Evolutionary conservation across 2,797 vertebrate species (phyloP).

Genomic region (Smutsia gigantea): DNA sequence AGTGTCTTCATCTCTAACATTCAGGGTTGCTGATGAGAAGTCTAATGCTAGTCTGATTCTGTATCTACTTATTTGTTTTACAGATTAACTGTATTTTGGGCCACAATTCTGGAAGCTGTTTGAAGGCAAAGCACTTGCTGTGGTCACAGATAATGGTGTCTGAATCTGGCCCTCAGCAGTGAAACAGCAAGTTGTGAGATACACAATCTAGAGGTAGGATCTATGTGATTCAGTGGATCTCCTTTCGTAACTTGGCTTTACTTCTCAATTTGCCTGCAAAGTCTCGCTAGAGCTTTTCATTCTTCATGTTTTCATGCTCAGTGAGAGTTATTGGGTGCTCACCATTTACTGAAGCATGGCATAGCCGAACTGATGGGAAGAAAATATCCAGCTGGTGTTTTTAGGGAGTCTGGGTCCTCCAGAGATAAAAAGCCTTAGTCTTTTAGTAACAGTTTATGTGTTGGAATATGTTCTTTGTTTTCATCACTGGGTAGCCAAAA

Average conservation of each 20-base stretch:
- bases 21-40: neutral
- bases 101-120: neutral
- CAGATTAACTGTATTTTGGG: neutral
- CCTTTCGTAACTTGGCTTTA: neutral
- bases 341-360: neutral
- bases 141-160: neutral
- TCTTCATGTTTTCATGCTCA: neutral
- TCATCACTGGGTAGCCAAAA: neutral
- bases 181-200: neutral
- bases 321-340: neutral
- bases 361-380: neutral
- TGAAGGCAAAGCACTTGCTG: neutral
- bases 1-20: neutral
- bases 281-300: neutral
- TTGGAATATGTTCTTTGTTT: constrained; percentile 38
- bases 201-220: neutral
- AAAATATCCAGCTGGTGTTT: neutral
- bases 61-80: constrained; percentile 7
- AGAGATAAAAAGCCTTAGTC: neutral
- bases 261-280: neutral
- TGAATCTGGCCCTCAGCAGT: neutral
- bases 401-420: neutral
- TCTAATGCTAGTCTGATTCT: neutral
- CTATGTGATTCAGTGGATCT: neutral
- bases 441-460: neutral